phyloP scores from a whole-genome alignment of 1,140 invertebrate species.

The Pararge aegeria region DNA sequence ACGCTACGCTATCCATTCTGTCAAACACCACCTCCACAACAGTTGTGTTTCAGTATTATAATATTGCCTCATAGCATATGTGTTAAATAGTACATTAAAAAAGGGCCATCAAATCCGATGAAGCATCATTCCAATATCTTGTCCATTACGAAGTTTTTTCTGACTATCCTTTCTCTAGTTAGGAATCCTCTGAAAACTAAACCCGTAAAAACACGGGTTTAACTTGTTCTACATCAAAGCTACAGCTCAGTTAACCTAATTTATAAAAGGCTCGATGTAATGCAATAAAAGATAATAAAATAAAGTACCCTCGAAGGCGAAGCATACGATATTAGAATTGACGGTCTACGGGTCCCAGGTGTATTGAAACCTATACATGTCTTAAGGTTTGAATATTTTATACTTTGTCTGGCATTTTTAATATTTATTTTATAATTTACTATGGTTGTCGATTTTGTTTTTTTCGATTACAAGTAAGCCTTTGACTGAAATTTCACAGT shows the following conservation, averaged over 20 bases:
- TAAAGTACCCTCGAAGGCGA: conserved; percentile 11
- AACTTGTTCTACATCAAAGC: conserved; percentile 5
- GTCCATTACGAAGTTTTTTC: background rate
- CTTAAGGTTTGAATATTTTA: conserved; percentile 12
- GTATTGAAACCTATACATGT: conserved; percentile 11
- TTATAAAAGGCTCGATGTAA: conserved; percentile 17
- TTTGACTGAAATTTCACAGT: too few species aligned
- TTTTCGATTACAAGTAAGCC: too few species aligned
- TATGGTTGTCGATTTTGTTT: too few species aligned
- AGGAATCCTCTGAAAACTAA: background rate
- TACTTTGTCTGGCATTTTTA: conserved; percentile 7
- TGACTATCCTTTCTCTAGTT: background rate
- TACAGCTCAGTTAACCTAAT: conserved; percentile 16
- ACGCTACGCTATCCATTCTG: too few species aligned
- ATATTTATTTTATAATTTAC: background rate
- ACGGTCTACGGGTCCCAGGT: conserved; percentile 8
- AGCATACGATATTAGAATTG: conserved; percentile 19
- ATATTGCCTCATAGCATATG: too few species aligned
- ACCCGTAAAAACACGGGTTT: background rate
- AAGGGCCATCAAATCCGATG: too few species aligned
- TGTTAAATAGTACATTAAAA: too few species aligned
- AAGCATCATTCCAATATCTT: background rate
- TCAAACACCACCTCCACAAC: too few species aligned
- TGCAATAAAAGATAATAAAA: conserved; percentile 18
- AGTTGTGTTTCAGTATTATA: too few species aligned